Conservation (phyloP, 2,888 invertebrate species). For the Linnaemya vulpina region DNA sequence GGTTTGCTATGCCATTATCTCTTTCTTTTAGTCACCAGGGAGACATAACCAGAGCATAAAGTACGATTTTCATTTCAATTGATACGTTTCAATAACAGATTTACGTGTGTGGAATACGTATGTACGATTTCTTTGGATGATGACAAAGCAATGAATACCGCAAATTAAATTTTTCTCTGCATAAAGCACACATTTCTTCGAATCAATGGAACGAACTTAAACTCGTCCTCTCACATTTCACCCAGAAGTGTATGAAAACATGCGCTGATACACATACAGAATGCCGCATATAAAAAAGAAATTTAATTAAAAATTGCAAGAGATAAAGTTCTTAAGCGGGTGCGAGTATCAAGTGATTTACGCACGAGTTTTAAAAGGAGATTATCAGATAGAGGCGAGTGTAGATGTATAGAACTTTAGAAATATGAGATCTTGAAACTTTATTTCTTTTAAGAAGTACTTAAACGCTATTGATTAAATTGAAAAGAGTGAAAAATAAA, state of each 20-base stretch:
- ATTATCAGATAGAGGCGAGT: background rate
- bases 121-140: conserved; percentile 42
- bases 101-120: conserved; percentile 58
- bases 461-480: too few species aligned
- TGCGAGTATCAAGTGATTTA: conserved; percentile 12
- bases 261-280: background rate
- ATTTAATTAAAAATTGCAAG: conserved; percentile 28
- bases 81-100: conserved; percentile 65
- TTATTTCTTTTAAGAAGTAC: too few species aligned
- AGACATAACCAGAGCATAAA: conserved; percentile 25
- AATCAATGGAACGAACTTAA: conserved; percentile 4
- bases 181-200: conserved; percentile 4
- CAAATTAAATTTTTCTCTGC: conserved; percentile 57
- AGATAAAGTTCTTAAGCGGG: conserved; percentile 13
- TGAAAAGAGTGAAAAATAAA: too few species aligned
- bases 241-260: background rate
- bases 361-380: background rate
- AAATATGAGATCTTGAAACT: too few species aligned
- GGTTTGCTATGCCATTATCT: conserved; percentile 2
- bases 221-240: background rate
- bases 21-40: background rate
- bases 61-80: conserved; percentile 51
- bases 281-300: background rate
- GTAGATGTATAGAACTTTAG: background rate
- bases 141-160: conserved; percentile 47